These are phyloP conservation scores for Epinephelus lanceolatus DNA, from an alignment of 2,113 vertebrate species.

Conservation along the genomic window DNA sequence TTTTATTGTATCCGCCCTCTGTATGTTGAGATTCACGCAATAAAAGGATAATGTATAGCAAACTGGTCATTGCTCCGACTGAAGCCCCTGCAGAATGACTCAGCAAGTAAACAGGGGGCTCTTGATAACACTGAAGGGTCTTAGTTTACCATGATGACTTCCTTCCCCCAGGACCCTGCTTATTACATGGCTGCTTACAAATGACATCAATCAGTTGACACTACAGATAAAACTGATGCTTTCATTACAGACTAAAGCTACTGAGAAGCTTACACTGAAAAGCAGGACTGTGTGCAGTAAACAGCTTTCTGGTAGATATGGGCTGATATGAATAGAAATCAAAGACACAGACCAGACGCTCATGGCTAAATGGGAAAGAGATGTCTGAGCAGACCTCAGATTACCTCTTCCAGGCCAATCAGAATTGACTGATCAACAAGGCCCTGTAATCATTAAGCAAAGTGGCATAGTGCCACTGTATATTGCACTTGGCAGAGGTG, in stretches of 20 bases:
- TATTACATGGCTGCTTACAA: conserved; percentile 6
- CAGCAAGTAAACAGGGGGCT: conserved; percentile 16
- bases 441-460: neutral
- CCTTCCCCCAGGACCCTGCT: neutral
- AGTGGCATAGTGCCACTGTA: neutral
- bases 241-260: neutral
- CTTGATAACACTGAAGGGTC: conserved; percentile 15
- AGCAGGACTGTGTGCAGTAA: neutral
- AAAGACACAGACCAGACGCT: neutral
- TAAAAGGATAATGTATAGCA: conserved; percentile 12
- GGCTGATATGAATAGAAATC: conserved; percentile 17
- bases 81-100: conserved; percentile 32
- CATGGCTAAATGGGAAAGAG: conserved; percentile 7
- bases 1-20: neutral
- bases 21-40: conserved; percentile 21
- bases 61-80: conserved; percentile 10
- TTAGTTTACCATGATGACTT: conserved; percentile 16
- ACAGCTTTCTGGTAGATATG: neutral
- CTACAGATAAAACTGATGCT: neutral
- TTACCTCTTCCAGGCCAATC: neutral
- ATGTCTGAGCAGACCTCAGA: neutral
- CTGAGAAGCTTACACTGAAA: neutral
- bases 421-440: neutral
- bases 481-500: neutral
- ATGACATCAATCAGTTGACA: conserved; percentile 21